phyloP scores from a whole-genome alignment of 2,797 vertebrate genomes.

The Gila robusta region DNA sequence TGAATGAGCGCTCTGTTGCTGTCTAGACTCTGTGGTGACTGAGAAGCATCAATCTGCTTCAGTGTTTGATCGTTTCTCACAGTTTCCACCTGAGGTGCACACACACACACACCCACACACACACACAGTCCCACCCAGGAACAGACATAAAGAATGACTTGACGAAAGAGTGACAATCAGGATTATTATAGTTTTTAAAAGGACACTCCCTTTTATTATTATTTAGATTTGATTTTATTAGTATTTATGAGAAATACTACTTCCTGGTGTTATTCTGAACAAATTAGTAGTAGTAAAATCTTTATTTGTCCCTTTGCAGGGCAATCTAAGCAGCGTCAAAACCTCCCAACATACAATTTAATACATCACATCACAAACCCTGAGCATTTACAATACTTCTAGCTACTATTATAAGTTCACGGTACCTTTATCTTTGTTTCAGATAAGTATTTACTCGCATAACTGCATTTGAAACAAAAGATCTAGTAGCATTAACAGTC shows the following conservation, averaged over 20 bases:
- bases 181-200: background rate
- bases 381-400: too few species aligned
- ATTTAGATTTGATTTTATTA: background rate
- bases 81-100: conserved; percentile 33
- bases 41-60: conserved; percentile 38
- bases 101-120: background rate
- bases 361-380: too few species aligned
- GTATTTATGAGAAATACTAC: background rate
- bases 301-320: too few species aligned
- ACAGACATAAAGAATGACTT: background rate
- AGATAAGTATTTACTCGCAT: too few species aligned
- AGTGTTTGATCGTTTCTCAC: conserved; percentile 35
- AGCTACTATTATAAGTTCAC: too few species aligned
- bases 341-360: too few species aligned
- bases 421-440: too few species aligned
- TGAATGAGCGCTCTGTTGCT: conserved; percentile 34
- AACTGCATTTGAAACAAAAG: too few species aligned
- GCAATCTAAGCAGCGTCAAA: too few species aligned
- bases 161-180: background rate
- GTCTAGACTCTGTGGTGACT: conserved; percentile 50
- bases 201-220: background rate
- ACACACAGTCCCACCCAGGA: background rate
- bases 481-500: too few species aligned
- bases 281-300: background rate
- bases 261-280: background rate